Evolutionary conservation across 2,797 vertebrate species (phyloP), one percentile per base, ranked within the genome.

Genomic region (Fringilla coelebs): DNA sequence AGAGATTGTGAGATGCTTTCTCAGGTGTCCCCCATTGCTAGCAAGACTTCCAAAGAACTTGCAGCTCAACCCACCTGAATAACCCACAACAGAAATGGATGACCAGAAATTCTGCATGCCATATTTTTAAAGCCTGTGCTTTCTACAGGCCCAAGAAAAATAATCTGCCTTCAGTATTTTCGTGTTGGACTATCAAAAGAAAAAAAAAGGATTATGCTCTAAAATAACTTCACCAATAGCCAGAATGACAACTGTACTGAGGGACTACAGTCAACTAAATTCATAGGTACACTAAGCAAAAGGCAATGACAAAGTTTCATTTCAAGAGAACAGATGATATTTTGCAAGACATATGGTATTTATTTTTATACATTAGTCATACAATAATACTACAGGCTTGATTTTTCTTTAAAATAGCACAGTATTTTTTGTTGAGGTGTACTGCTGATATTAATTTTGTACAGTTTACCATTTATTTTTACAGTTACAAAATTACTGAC

Each of bases 341-440:
- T 76, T 94, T 67, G 11, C 51, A 95, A 94, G 51, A 78, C 74
- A 85, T 75, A 84, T 70, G 60, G 51, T 73, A 88, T 88, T 94
- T 94, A 94, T 93, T 94, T 96, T 94, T 90, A 89, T 74, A 62
- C 3, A 29, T 90, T 65, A 82, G 74, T 90, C 91, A 94, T 57
- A 71, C 16, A 73, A 60, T 76, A 93, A 55, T 95, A 94, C 67
- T 85, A 95, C 58, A 76, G 25, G 38, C 83, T 67, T 93, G 86
- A 43, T 81, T 88, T 84, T 95, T 85, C 62, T 91, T 88, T 29
- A 77, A 92, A 90, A 86, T 28, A 93, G 63, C 24, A 63, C 13
- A 72, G 71, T n/a, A 61, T 79, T 91, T 90, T 76, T 78, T 43
- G 34, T 34, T 41, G 60, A 90, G 40, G 55, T 78, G 36, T 34